phyloP scores from a whole-genome alignment of 2,797 vertebrate species.

The Chloroceryle amazona region DNA sequence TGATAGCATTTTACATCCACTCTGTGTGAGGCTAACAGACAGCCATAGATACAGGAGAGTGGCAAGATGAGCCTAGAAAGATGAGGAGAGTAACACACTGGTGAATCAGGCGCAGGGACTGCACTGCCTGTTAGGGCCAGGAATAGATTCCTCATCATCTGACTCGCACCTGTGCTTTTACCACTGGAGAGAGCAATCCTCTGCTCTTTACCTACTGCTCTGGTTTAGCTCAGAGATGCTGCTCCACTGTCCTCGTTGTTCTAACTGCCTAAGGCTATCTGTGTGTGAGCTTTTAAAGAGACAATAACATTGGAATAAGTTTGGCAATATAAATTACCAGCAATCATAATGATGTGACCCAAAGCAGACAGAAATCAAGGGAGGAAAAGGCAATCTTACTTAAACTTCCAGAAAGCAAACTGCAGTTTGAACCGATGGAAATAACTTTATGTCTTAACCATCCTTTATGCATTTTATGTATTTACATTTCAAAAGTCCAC shows the following conservation, averaged over 20 bases:
- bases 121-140: background rate
- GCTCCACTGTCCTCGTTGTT: conserved; percentile 62
- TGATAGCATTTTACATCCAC: background rate
- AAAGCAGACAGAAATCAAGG: background rate
- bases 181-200: background rate
- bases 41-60: background rate
- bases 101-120: background rate
- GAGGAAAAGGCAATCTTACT: accelerated
- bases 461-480: background rate
- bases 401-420: background rate
- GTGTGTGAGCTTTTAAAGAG: background rate
- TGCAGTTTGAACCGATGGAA: background rate
- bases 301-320: background rate
- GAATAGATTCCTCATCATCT: conserved; percentile 42
- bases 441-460: background rate
- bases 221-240: conserved; percentile 43
- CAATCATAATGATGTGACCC: background rate
- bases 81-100: conserved; percentile 4
- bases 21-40: background rate
- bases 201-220: conserved; percentile 54
- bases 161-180: conserved; percentile 11
- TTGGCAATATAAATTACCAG: background rate
- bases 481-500: background rate
- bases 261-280: background rate
- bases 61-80: background rate